Evolutionary conservation across 1,140 invertebrate species (phyloP), one percentile per base, ranked within the genome.

Genomic region (Drosophila ercepeae): DNA sequence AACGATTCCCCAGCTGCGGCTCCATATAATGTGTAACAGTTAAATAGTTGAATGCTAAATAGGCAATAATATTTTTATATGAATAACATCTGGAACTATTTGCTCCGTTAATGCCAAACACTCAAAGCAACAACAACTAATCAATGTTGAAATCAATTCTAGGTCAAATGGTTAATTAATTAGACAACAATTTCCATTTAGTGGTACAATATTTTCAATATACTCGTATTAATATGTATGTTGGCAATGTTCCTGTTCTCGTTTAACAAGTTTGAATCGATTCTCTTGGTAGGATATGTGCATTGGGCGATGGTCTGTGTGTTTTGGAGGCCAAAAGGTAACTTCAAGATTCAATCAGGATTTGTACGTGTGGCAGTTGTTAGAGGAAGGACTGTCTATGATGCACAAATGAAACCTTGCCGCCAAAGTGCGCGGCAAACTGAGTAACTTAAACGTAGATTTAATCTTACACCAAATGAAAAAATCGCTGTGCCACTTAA

Each of bases 61-160:
- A 61, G 50, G 48, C 48, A 78, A 55, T 52, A 64, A 70, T 81
- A 75, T 55, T 55, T 54, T 54, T 21, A 53, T 68, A 52, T 18
- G 72, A 49, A 69, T 46, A 65, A 67, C 64, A 68, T 9, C 48
- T 67, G 14, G 48, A 29, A 19, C 19, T 34, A 18, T 4, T 39
- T 11, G 32, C 34, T 16, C 9, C 34, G 19, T 9, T 55, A 36
- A 39, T 44, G 29, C 23, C 36, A 67, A 86, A 81, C 76, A 84
- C 63, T 69, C 19, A 84, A 84, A 84, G 81, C 81, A 77, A 84
- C 71, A 61, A 75, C 64, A 78, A 78, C 72, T 77, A 65, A 81
- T 58, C 29, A 72, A 52, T 68, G 52, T 39, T 48, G 23, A 74
- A 74, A 57, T 74, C 71, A 65, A 67, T 61, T 36, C 73, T 78